Percentiles rank a stretch among this genome's conserved stretches.
Evolutionary conservation across 2,113 vertebrate genomes (phyloP).

Genomic region (Silurus meridionalis): DNA sequence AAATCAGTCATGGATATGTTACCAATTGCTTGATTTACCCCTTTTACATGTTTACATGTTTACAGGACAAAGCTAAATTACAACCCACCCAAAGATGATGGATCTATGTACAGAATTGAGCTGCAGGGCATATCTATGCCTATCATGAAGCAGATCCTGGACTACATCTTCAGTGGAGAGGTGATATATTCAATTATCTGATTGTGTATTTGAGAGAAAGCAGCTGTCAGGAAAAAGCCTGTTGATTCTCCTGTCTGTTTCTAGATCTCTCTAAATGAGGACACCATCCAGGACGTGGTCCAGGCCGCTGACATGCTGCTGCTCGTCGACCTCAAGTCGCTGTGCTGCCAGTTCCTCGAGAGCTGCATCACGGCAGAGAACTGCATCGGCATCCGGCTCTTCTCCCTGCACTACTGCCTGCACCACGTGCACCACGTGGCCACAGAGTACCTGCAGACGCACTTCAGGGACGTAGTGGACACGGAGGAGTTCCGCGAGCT

Average conservation of each 20-base stretch:
- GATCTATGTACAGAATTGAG: constrained; percentile 91
- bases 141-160: constrained; percentile 95
- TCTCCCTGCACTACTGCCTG: constrained; percentile 94
- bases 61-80: constrained; percentile 95
- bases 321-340: constrained; percentile 90
- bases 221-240: background rate
- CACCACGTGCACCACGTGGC: constrained; percentile 90
- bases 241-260: constrained; percentile 7
- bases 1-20: background rate
- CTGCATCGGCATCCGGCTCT: constrained; percentile 95
- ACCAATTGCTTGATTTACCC: background rate
- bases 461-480: constrained; percentile 89
- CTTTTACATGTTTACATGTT: background rate
- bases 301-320: constrained; percentile 96
- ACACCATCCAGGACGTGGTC: constrained; percentile 96
- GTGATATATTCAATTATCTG: constrained; percentile 65
- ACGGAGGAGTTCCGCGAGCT: constrained; percentile 94
- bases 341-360: constrained; percentile 97
- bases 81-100: constrained; percentile 95
- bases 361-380: constrained; percentile 96
- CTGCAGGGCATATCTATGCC: constrained; percentile 91
- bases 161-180: constrained; percentile 97
- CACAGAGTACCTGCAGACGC: constrained; percentile 96
- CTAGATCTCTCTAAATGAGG: constrained; percentile 91
- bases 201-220: background rate